Base-by-base conservation (phyloP, 2,888 invertebrate genomes). In the Baccha elongata region DNA sequence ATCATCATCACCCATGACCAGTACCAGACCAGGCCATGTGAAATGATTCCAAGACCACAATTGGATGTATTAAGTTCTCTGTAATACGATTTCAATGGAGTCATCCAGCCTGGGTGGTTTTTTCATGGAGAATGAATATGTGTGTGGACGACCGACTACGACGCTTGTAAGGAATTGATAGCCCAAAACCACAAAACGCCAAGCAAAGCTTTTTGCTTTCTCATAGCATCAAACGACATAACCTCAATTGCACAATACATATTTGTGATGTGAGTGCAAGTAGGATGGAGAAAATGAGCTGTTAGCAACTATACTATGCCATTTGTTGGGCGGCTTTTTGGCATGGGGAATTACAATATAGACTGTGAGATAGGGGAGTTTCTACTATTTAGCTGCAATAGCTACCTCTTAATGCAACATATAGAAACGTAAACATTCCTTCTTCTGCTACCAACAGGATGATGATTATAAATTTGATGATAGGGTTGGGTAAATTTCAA, bases 31-130 rank as follows among this genome's bases (percentile, higher is more conserved):
- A 62, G 58, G 67, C 78, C 72, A 72, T 83, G 83, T 64, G 83
- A 78, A 83, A 83, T 83, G 67, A 73, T 73, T 67, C 29, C 78
- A 72, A 83, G 68, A 83, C 83, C 83, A 37, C 83, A 83, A 83
- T 78, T 78, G 78, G 68, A 78, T 73, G 73, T 83, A 83, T 83
- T 69, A 83, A 83, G 78, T 83, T 83, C 58, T 23, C 53, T 76
- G 78, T 78, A 83, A 83, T 78, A 78, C 78, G 83, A 83, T 78
- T 83, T 73, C 71, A 78, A 78, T 68, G 35, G 55, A 78, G 62
- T 64, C 68, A 64, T 72, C 35, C 58, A 35, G 42, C 35, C 17
- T 42, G 32, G 44, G 68, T 26, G 62, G 26, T 37, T 26, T 58
- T n/a, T 58, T 15, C 48, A 64, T 48, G 46, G 17, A 62, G 58